Percentiles rank a stretch among this genome's conserved stretches.
Conservation (phyloP, 1,140 invertebrate species). For the Aporrectodea caliginosa region DNA sequence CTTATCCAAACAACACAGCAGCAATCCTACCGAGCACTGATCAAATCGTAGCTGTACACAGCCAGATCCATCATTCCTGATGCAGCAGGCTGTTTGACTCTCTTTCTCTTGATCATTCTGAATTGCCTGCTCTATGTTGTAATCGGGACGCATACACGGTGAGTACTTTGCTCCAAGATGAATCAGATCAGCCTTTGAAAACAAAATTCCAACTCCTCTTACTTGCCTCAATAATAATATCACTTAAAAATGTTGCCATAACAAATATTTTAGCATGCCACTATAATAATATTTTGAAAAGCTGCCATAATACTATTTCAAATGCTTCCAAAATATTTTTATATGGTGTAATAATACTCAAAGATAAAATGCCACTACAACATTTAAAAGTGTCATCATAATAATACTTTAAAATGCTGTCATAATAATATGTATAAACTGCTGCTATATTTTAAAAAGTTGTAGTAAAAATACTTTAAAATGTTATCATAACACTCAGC, state of each 20-base stretch:
- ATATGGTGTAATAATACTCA: neutral
- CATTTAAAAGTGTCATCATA: too few relatives aligned
- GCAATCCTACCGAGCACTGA: slow-evolving; percentile 73
- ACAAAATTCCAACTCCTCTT: neutral
- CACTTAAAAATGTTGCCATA: neutral
- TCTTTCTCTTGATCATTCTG: slow-evolving; percentile 55
- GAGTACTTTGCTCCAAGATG: slow-evolving; percentile 97
- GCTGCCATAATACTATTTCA: neutral
- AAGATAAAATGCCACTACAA: too few relatives aligned
- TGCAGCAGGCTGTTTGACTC: slow-evolving; percentile 48
- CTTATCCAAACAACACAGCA: too few relatives aligned
- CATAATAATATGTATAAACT: too few relatives aligned
- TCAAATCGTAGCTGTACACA: slow-evolving; percentile 93
- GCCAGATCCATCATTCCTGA: slow-evolving; percentile 77
- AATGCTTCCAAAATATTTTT: neutral
- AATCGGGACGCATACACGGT: slow-evolving; percentile 93
- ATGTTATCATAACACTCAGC: too few relatives aligned
- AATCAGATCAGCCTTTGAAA: slow-evolving; percentile 80
- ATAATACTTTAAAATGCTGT: too few relatives aligned
- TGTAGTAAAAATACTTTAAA: too few relatives aligned
- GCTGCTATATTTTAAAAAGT: too few relatives aligned
- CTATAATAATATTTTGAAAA: neutral
- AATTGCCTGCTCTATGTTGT: slow-evolving; percentile 84
- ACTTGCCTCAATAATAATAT: neutral
- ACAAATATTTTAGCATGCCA: neutral